Base-by-base conservation (phyloP, 2,888 invertebrate species). In the Neelides folsomi region DNA sequence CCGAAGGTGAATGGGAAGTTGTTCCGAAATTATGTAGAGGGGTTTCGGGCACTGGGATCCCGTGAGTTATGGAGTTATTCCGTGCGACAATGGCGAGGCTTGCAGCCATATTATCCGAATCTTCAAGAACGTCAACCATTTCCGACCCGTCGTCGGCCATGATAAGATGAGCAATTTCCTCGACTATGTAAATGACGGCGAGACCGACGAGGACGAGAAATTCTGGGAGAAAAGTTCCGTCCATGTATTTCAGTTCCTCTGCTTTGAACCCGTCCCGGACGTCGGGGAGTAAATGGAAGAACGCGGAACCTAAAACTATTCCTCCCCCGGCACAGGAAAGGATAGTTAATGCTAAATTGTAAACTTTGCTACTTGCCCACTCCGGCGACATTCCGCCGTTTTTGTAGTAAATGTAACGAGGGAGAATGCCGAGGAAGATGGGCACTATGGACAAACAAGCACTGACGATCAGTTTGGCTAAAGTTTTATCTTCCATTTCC, bases 281-380 rank as follows among this genome's bases (percentile, higher is more conserved):
- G 73, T 87, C 86, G 7, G 85, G 84, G 1, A 87, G 71, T 75
- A 87, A 82, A 69, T 87, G 87, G 10, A 83, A 74, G 36, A 85
- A 59, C 0, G 84, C 78, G 0, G 86, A 87, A 18, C 60, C 79
- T 2, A 87, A 69, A 2, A 87, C 73, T 15, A 87, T 82, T 1
- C 87, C 87, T 2, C 81, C 86, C 1, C 87, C 87, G 65, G 85
- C 84, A 67, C 85, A 86, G 1, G 86, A 73, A 5, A 85, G 69
- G 13, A 79, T 74, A 1, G 86, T 84, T 1, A 83, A 73, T 6
- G 57, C 34, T 2, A 60, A n/a, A 42, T 60, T 58, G 54, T 60
- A 62, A 10, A 13, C 45, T 1, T 27, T 35, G 2, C 27, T 27
- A 3, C 27, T 7, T 3, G 27, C 27, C 27, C 27, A 27, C 7